Evolutionary conservation across 2,113 vertebrate genomes (phyloP), one percentile per base, ranked within the genome.

Genomic region (Anoura caudifer): DNA sequence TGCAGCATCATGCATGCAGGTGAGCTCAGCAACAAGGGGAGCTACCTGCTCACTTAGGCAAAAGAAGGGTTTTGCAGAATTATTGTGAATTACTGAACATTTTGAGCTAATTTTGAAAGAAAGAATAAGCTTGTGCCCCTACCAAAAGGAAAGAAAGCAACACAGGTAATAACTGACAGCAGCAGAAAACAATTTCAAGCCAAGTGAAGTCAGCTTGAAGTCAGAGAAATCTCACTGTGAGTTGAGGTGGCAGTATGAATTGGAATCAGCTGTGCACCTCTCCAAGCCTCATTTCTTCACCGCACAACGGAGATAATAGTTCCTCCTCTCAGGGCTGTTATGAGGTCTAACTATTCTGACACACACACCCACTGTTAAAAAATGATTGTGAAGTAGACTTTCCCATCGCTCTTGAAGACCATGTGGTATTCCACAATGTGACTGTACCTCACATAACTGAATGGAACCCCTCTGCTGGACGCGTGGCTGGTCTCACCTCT

Each of bases 401-500:
- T 47, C 28, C 6, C 20, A 47, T n/a, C 75, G 15, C 22, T 67
- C 45, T 72, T 59, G 33, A 52, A 33, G 59, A 59, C 22, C 31
- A 50, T 22, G 31, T 0, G 31, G 65, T 2, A 31, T 28, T 17
- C 15, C 26, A 2, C 45, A 1, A 38, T 26, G 31, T 6, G 12
- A 41, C 19, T 16, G 47, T 16, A 14, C n/a, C 43, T 54, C 10
- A 33, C 8, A 26, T 15, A 33, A 14, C 2, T 14, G 36, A 85
- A 36, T 31, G 38, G 28, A 8, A 31, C 7, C 31, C 43, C 81
- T 5, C 28, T 26, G 16, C 4, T 28, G 65, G 77, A 31, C 17
- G 43, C 20, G 11, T 1, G 26, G 63, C 36, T 50, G n/a, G 36
- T 10, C 98, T 97, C 97, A 99, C 99, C 99, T 98, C 97, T 99